These are phyloP conservation scores for Vimba vimba DNA, from an alignment of 2,113 vertebrate species.

Conservation along the genomic window DNA sequence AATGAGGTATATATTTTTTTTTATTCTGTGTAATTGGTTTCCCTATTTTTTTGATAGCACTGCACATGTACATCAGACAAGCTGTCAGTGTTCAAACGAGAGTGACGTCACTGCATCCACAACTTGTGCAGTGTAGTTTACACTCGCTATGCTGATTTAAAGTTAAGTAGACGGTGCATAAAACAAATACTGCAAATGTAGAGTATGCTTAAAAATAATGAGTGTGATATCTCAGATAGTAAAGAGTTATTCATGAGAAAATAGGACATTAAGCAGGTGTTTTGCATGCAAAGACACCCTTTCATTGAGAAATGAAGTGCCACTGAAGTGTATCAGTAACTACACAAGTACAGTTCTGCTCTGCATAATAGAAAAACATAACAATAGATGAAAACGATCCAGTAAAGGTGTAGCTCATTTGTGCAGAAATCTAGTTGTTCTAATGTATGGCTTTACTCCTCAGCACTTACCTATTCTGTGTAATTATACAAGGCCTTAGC, in stretches of 20 bases:
- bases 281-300: slow-evolving; percentile 3
- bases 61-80: neutral
- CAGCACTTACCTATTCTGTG: slow-evolving; percentile 57
- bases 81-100: neutral
- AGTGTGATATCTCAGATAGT: slow-evolving; percentile 9
- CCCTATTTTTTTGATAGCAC: neutral
- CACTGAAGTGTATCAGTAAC: slow-evolving; percentile 2
- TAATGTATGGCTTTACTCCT: slow-evolving; percentile 49
- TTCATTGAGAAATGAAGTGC: slow-evolving; percentile 24
- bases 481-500: slow-evolving; percentile 66
- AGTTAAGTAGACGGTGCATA: neutral
- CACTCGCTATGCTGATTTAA: neutral
- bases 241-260: slow-evolving; percentile 10
- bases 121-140: neutral
- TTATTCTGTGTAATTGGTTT: neutral
- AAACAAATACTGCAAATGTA: neutral
- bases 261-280: neutral
- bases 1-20: neutral
- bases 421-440: slow-evolving; percentile 38
- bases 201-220: neutral
- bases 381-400: slow-evolving; percentile 32
- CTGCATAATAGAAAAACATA: slow-evolving; percentile 28
- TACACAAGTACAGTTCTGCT: slow-evolving; percentile 25
- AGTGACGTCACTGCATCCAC: neutral
- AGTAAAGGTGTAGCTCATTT: slow-evolving; percentile 24